Evolutionary conservation across 2,888 invertebrate species (phyloP), one percentile per base, ranked within the genome.

Genomic region (Blomia tropicalis): DNA sequence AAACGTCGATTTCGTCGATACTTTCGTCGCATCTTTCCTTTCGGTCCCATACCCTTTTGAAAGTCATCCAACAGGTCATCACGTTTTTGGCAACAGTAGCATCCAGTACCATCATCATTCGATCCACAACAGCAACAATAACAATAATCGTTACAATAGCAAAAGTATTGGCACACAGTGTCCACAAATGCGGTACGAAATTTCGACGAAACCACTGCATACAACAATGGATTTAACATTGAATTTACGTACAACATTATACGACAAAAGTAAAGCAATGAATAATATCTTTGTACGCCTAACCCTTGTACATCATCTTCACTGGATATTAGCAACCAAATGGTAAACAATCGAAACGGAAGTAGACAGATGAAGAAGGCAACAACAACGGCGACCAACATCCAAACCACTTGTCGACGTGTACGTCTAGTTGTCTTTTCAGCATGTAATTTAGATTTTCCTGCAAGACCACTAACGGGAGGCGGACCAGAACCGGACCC

Each of bases 191-290:
- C 73, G 19, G 67, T 82, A 7, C 90, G 80, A 75, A 91, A 91
- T 73, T 89, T 90, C 1, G 88, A 85, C 64, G 88, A 88, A 83
- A 90, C 87, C 62, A 90, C 79, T 73, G 89, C 90, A 75, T 91
- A 91, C 59, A 91, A 76, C 70, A 90, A 85, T 14, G 90, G 90
- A 77, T 91, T 91, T 62, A 89, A 82, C 14, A 89, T 89, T 56
- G 89, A 89, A 75, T 91, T 90, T 60, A 89, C 79, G 75, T 89
- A 88, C 68, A 87, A 77, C 84, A 90, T 86, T 62, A 88, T 82
- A 68, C 90, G 81, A 72, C 85, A 85, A 75, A 88, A 84, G 74
- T 85, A 87, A 65, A 90, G 77, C 66, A 89, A 76, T 72, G 83
- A 83, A 75, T 85, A 87, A 74, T 86, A 90, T 60, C 80, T 80